Evolutionary conservation across 2,113 vertebrate genomes (phyloP).

Genomic region (Cygnus atratus): DNA sequence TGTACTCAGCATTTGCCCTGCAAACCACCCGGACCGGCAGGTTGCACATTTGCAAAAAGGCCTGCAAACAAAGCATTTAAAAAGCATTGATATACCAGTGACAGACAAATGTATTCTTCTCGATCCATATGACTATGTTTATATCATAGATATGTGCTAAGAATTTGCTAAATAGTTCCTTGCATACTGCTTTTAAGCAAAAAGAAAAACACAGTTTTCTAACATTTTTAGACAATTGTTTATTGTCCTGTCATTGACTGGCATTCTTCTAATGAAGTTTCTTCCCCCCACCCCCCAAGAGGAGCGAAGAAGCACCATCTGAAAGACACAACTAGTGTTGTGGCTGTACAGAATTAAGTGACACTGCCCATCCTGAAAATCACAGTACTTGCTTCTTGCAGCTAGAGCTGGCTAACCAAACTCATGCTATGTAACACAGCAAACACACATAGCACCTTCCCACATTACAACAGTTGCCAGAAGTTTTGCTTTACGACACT

Average conservation of each 20-base stretch:
- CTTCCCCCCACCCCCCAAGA: background rate
- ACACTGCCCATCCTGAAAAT: background rate
- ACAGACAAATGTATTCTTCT: constrained; percentile 6
- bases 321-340: background rate
- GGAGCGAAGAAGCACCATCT: background rate
- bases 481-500: background rate
- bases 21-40: constrained; percentile 85
- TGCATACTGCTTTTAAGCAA: background rate
- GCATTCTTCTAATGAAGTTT: background rate
- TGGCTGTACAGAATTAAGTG: background rate
- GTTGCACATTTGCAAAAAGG: constrained; percentile 89
- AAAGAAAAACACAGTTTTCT: background rate
- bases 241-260: background rate
- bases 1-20: constrained; percentile 85
- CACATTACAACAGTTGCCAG: background rate
- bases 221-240: background rate
- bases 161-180: too few relatives aligned
- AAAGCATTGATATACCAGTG: constrained; percentile 26
- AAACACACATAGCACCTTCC: background rate
- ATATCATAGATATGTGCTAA: too few relatives aligned
- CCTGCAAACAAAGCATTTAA: constrained; percentile 75
- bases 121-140: background rate
- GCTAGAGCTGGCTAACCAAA: background rate
- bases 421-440: background rate
- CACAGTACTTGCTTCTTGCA: background rate